Percentiles rank a stretch among this genome's conserved stretches.
These are phyloP conservation scores for Pogona vitticeps DNA, from an alignment of 2,113 vertebrate species.

Conservation along the genomic window DNA sequence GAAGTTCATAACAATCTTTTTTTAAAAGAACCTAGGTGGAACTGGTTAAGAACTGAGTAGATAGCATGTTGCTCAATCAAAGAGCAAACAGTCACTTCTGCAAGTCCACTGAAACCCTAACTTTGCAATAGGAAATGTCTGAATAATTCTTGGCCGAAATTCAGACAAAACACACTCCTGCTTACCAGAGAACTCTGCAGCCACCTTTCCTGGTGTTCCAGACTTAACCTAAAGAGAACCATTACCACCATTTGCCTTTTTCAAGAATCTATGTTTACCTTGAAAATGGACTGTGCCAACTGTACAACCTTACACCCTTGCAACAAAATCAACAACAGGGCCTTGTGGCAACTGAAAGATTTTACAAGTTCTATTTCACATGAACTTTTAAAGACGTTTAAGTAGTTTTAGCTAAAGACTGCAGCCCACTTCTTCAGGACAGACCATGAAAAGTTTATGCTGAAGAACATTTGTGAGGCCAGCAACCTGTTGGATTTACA, in stretches of 20 bases:
- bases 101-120: not conserved
- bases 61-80: not conserved
- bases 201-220: not conserved
- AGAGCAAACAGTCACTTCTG: not conserved
- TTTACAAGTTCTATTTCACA: too few relatives aligned
- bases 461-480: too few relatives aligned
- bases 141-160: not conserved
- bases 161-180: not conserved
- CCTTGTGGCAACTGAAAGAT: too few relatives aligned
- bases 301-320: too few relatives aligned
- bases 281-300: too few relatives aligned
- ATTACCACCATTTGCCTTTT: not conserved
- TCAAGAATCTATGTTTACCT: not conserved
- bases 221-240: not conserved
- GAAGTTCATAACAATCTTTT: not conserved
- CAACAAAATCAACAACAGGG: too few relatives aligned
- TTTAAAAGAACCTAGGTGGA: not conserved
- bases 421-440: too few relatives aligned
- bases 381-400: too few relatives aligned
- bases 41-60: not conserved
- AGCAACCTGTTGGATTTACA: too few relatives aligned
- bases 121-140: not conserved
- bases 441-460: too few relatives aligned
- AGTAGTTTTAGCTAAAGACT: too few relatives aligned
- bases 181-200: not conserved